Evolutionary conservation across 1,140 invertebrate species (phyloP), one percentile per base, ranked within the genome.

Genomic region (Cydia strobilella): DNA sequence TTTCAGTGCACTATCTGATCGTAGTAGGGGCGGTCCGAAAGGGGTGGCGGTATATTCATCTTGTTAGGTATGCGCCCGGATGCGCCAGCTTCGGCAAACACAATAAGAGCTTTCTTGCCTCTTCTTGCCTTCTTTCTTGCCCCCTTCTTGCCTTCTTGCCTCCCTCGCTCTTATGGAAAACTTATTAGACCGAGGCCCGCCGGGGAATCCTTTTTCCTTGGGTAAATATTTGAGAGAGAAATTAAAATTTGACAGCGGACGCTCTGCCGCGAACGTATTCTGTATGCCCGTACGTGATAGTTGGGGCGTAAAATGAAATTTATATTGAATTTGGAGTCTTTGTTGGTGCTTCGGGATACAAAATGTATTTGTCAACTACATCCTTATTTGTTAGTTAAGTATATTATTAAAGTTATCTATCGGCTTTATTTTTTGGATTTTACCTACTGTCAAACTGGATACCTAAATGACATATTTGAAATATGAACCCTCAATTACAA

Each of bases 221-320:
- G 89, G 90, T 90, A 92, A 92, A 92, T 92, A 92, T 92, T 92
- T 92, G 90, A 92, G 86, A 83, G 89, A 91, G 90, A 92, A 92
- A 92, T 91, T 92, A 92, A 92, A 92, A 92, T 92, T 92, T 92
- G 90, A 92, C 90, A 91, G 90, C 89, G 89, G 86, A 88, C 87
- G 87, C 83, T 86, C 81, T 85, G 83, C 85, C 78, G 77, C 78
- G 48, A 51, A 74, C 79, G 85, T 86, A 86, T 89, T 86, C 83
- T 91, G 82, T 90, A 89, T 89, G 84, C 88, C 76, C 84, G 85
- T 87, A 89, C 87, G 89, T 91, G 90, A 88, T 89, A 89, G 80
- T 90, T 87, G 86, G 86, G 87, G 87, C 89, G 89, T 90, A 89
- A 91, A 90, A 92, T 92, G 89, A 92, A 91, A 89, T 91, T 91